These are phyloP conservation scores for Machimus rusticus DNA, from an alignment of 2,888 invertebrate genomes.

Conservation along the genomic window DNA sequence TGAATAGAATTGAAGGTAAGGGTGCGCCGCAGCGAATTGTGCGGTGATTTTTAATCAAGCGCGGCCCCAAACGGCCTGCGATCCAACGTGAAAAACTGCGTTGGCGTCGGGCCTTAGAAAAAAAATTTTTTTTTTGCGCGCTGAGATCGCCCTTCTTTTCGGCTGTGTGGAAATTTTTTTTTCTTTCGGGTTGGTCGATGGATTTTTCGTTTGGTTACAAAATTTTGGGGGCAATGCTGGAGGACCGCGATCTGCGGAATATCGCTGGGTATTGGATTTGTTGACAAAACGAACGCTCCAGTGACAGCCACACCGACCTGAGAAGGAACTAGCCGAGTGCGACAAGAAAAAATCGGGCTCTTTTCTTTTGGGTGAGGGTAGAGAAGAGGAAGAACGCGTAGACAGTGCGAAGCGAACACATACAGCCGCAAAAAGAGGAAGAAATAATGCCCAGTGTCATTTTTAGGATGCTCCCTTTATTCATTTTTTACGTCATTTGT, in stretches of 20 bases:
- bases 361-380: conserved; percentile 32
- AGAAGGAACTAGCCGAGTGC: conserved; percentile 40
- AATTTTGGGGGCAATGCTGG: background rate
- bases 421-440: conserved; percentile 29
- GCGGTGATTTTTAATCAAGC: background rate
- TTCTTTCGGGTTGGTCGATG: background rate
- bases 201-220: background rate
- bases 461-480: conserved; percentile 36
- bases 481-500: conserved; percentile 20
- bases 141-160: background rate
- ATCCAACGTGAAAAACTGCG: conserved; percentile 11
- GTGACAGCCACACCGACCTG: conserved; percentile 18
- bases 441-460: conserved; percentile 35
- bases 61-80: background rate
- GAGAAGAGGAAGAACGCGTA: conserved; percentile 36
- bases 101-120: background rate
- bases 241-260: background rate
- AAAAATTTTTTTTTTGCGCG: background rate
- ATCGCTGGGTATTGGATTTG: background rate
- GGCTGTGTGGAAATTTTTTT: background rate
- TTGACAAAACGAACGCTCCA: conserved; percentile 17
- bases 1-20: conserved; percentile 42
- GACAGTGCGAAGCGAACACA: conserved; percentile 3
- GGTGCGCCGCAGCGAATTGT: background rate
- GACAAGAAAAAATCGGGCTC: conserved; percentile 39